Evolutionary conservation across 2,113 vertebrate species (phyloP), one percentile per base, ranked within the genome.

Genomic region (Bombycilla garrulus): DNA sequence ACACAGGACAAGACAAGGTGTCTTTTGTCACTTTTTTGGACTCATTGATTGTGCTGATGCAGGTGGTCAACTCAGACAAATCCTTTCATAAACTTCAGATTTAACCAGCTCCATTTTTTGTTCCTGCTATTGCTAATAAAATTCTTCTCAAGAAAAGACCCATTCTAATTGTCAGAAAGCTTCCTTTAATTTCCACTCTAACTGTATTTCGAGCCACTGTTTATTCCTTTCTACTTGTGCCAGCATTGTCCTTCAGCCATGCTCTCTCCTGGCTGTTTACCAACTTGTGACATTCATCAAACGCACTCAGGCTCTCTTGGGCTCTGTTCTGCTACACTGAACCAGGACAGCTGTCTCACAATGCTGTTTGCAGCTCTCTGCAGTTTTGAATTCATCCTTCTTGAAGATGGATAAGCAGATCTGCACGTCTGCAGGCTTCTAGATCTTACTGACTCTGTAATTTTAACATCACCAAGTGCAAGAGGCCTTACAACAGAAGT

Each of bases 151-250:
- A 96, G 83, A 95, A 95, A 91, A 86, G 80, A 84, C 22, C 73
- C 73, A 91, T 89, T 89, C 86, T 92, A 81, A 89, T 91, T 89
- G 44, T 74, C 56, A 89, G 73, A 92, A 93, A 85, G 73, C 61
- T 92, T 89, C 91, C 91, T 91, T 95, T 87, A 95, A 92, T 93
- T 92, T 93, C 81, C 48, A 92, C 54, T 74, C 44, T 84, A 81
- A 92, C 71, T 67, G 53, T 65, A 92, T 89, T 94, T 91, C 56
- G 81, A 91, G 65, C 12, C 81, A 54, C 67, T 78, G 44, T 79
- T 85, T 89, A 67, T 67, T 89, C 86, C 84, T 92, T 95, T 95
- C 81, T 91, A 84, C 65, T 93, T 69, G n/a, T 89, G 94, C 96
- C 95, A 96, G 91, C 76, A 93, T 81, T 95, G 95, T 94, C 82